Evolutionary conservation across 2,113 vertebrate genomes (phyloP), one percentile per base, ranked within the genome.

Genomic region (Rhipidura dahli): DNA sequence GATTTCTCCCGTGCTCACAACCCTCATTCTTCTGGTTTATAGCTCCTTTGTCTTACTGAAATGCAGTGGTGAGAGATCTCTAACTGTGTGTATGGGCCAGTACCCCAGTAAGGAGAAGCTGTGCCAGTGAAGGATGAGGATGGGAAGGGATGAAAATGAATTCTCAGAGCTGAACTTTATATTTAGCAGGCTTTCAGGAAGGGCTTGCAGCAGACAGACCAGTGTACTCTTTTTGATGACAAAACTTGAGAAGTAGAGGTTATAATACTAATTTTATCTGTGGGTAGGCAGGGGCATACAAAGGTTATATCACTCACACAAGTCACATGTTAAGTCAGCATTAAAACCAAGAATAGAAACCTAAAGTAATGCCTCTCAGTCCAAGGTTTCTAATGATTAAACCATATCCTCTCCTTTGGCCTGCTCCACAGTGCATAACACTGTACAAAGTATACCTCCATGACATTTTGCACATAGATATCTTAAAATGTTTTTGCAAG

Each of bases 361-460:
- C 80, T 89, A 86, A 90, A 91, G 84, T 56, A 93, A 76, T 88
- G 86, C 71, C 60, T 96, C 87, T 51, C 65, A 56, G 64, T 80
- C 65, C 91, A 61, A 83, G 80, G 83, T 89, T 93, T 93, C 86
- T 96, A 97, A 96, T 94, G 79, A 96, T 93, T 94, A 94, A 96
- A 92, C 94, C 79, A 27, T 59, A 83, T 63, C 80, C 56, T 93
- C 76, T 92, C 93, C 93, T 93, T 96, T 90, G 86, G 80, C 83
- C 92, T 71, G 31, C 23, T 65, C 33, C 42, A 2, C 35, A 57
- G 84, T 12, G 2, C 66, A 16, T 14, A 73, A 15, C 40, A 35
- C 59, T 53, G 88, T 90, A 68, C 92, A 94, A 94, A 94, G 85
- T 93, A 89, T 92, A 37, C 24, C 60, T 63, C 73, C 71, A n/a